Base-by-base conservation (phyloP, 37 sponge, comb jelly and placozoan species). In the Mnemiopsis leidyi region DNA sequence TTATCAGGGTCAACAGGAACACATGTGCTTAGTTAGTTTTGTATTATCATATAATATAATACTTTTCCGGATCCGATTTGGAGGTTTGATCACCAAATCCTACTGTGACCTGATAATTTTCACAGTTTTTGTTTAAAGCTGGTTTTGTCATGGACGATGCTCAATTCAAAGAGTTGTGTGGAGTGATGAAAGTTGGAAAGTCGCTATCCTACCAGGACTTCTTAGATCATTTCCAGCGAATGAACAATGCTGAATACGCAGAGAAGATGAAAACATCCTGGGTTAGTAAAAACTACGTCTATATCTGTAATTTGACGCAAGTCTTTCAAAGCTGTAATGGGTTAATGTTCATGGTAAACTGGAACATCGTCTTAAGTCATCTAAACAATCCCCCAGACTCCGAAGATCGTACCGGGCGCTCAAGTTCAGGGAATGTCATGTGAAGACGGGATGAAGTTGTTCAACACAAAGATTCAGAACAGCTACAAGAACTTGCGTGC, bases 61-160 rank as follows among this genome's bases (percentile, higher is more conserved):
- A n/a, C n/a, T n/a, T n/a, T n/a, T n/a, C n/a, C n/a, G n/a, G n/a
- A n/a, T n/a, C n/a, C n/a, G n/a, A n/a, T n/a, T n/a, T n/a, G n/a
- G n/a, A n/a, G n/a, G n/a, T 67, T 13, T 67, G 20, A 67, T 67
- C 68, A 20, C 68, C 20, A 13, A 67, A 20, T 20, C 20, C 68
- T 67, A 67, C 13, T 20, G 18, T 67, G 18, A 67, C 20, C 13
- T 67, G 13, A 67, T 67, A 13, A 21, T 13, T 34, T 23, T 82
- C 32, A 23, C 90, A 85, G 90, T 85, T 85, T 18, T 38, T 85
- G 90, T 38, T n/a, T 28, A 85, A 85, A 40, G 90, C 90, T 40
- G 90, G 90, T 37, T 85, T 85, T 30, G n/a, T 85, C 24, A 85
- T 85, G 90, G 90, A 85, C 21, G 90, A 85, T 18, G 29, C 3